A percentile compares a stretch with the other conserved stretches of the same genome.
Conservation (phyloP, 2,888 invertebrate species). For the Drosophila demipolita region DNA sequence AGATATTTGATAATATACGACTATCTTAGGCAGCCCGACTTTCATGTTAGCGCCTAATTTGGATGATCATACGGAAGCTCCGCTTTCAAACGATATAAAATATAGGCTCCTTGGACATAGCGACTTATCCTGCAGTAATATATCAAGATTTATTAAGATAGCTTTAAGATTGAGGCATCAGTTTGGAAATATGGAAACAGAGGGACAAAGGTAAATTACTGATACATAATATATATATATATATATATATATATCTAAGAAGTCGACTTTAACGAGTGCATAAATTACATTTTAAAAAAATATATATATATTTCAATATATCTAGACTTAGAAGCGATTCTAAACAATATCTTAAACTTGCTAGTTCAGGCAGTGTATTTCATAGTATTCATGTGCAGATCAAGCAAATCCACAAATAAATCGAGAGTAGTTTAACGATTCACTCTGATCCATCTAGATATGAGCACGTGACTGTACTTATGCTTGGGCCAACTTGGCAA, state of each 20-base stretch:
- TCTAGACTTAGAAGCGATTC: not conserved
- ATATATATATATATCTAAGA: not conserved
- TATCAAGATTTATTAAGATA: not conserved
- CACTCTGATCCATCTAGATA: slow-evolving; percentile 38
- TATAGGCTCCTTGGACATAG: not conserved
- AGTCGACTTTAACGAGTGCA: not conserved
- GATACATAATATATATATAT: not conserved
- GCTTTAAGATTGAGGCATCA: not conserved
- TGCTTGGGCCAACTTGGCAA: slow-evolving; percentile 69
- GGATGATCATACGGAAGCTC: not conserved
- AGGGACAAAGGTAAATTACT: too few species aligned
- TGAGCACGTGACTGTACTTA: slow-evolving; percentile 67
- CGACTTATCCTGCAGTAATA: not conserved
- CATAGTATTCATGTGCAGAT: not conserved
- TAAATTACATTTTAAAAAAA: not conserved
- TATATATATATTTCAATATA: not conserved
- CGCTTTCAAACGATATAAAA: not conserved
- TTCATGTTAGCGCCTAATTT: too few species aligned
- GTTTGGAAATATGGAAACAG: not conserved
- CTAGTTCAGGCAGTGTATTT: not conserved
- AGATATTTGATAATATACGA: not conserved
- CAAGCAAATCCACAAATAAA: not conserved
- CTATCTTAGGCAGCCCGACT: not conserved
- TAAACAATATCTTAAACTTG: not conserved
- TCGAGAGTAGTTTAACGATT: slow-evolving; percentile 19